Base-by-base conservation (phyloP, 2,797 vertebrate species). In the Acropternis orthonyx region DNA sequence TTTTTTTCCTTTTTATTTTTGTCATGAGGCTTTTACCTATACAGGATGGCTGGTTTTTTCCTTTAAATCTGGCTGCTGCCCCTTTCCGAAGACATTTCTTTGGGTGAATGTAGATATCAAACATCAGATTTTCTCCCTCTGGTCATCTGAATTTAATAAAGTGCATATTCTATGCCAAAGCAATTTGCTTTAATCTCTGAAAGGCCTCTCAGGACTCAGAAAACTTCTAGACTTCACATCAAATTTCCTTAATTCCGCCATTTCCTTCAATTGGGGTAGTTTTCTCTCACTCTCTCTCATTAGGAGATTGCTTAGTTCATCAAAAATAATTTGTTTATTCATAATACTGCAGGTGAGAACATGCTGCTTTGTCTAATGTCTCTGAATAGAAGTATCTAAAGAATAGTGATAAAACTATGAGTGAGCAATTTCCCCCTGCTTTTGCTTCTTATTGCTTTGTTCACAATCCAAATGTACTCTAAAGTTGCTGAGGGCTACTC, bases 131-230 rank as follows among this genome's bases (percentile, higher is more conserved):
- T 91, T 84, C 69, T 86, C 43, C 46, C 32, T 82, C 44, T 44
- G 80, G 79, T 83, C 89, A 76, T 86, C 30, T 86, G 79, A 88
- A 94, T 91, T 89, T 78, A 93, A 96, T 95, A 74, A 94, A 92
- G 46, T 55, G 43, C 30, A 72, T 93, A 81, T 52, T 91, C 39
- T 69, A 89, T 62, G 78, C 76, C 63, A 78, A 88, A 67, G 24
- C 46, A 90, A 84, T 93, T 92, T 81, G 36, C 86, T 94, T 94
- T 90, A 72, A 90, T 85, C 69, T 84, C 82, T 84, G 28, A 63
- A 76, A 86, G 73, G 36, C 66, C 71, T 93, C 87, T 90, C 59
- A 86, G 49, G 69, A 85, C 52, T 91, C 37, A 79, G 59, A 67
- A 83, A 88, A 62, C 69, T 85, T 73, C 72, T 73, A 75, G 88